Evolutionary conservation across 1,140 invertebrate genomes (phyloP), one percentile per base, ranked within the genome.

Genomic region (Macrostomum lignano): DNA sequence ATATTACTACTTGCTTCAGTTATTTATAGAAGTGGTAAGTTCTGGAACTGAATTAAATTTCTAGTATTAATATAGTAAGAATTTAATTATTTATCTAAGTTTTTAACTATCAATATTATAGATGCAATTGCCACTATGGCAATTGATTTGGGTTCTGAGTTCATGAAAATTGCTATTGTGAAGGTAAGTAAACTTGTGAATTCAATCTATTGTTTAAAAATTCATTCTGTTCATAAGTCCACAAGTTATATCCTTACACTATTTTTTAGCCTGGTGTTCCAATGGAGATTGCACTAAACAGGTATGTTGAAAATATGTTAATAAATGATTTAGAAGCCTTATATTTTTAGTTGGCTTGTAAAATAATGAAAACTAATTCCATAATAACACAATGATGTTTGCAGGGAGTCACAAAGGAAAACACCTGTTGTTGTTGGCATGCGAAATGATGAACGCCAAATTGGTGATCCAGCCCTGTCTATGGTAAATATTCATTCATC

Each of bases 221-320:
- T n/a, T n/a, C n/a, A n/a, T n/a, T n/a, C n/a, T n/a, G n/a, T n/a
- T n/a, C n/a, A n/a, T n/a, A n/a, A n/a, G n/a, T n/a, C n/a, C n/a
- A n/a, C n/a, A n/a, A n/a, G n/a, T n/a, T n/a, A n/a, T n/a, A n/a
- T n/a, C n/a, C n/a, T n/a, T n/a, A n/a, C n/a, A n/a, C n/a, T n/a
- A n/a, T n/a, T n/a, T n/a, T n/a, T n/a, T n/a, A n/a, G 69, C 84
- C 86, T 32, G 88, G 88, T 39, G 77, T 94, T 9, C 86, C 86
- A 5, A 94, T 96, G 86, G 88, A 96, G 65, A 93, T 94, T 42
- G 86, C 78, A 1, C 57, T 96, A 33, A 96, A 96, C 60, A 82
- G 78, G 59, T n/a, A n/a, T n/a, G n/a, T n/a, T n/a, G n/a, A n/a
- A n/a, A n/a, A n/a, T n/a, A n/a, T n/a, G n/a, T n/a, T n/a, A n/a